Conservation (phyloP, 2,113 vertebrate genomes). For the Salvelinus sp. region DNA sequence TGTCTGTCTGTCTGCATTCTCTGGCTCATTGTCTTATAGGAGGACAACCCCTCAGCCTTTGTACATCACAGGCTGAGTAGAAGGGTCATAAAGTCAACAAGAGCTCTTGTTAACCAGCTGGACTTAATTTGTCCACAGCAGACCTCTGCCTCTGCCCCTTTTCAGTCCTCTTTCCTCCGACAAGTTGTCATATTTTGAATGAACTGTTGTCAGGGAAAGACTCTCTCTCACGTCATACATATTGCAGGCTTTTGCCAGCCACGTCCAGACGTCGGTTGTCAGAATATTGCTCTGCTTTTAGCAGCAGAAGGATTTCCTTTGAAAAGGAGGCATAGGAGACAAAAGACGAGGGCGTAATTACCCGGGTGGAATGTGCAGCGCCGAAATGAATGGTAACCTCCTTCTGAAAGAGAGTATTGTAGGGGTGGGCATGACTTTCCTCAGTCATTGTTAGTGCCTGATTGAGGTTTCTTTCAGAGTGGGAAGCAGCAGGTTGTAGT, state of each 20-base stretch:
- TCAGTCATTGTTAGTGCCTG: constrained; percentile 52
- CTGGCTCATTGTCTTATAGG: neutral
- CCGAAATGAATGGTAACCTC: constrained; percentile 57
- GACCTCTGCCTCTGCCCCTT: neutral
- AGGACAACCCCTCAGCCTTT: neutral
- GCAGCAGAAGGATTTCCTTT: constrained; percentile 64
- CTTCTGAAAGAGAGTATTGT: constrained; percentile 54
- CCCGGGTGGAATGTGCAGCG: constrained; percentile 56
- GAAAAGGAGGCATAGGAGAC: constrained; percentile 48
- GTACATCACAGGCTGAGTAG: constrained; percentile 17
- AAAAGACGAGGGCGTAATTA: constrained; percentile 64
- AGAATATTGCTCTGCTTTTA: constrained; percentile 73
- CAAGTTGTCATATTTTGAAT: constrained; percentile 41
- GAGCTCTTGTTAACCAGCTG: constrained; percentile 46
- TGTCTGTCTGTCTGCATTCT: neutral
- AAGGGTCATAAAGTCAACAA: constrained; percentile 24
- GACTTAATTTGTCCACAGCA: constrained; percentile 45
- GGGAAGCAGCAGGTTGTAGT: constrained; percentile 36
- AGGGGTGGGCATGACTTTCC: constrained; percentile 57
- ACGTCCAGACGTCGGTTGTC: constrained; percentile 56
- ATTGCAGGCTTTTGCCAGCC: constrained; percentile 60
- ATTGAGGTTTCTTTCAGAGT: constrained; percentile 54
- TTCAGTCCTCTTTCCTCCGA: constrained; percentile 31
- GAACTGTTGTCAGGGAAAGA: constrained; percentile 40
- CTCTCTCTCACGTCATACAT: constrained; percentile 64